Percentiles rank a stretch among this genome's conserved stretches.
phyloP scores from a whole-genome alignment of 92 coral and sea anemone species.

The Hydrozoanthus gracilis region DNA sequence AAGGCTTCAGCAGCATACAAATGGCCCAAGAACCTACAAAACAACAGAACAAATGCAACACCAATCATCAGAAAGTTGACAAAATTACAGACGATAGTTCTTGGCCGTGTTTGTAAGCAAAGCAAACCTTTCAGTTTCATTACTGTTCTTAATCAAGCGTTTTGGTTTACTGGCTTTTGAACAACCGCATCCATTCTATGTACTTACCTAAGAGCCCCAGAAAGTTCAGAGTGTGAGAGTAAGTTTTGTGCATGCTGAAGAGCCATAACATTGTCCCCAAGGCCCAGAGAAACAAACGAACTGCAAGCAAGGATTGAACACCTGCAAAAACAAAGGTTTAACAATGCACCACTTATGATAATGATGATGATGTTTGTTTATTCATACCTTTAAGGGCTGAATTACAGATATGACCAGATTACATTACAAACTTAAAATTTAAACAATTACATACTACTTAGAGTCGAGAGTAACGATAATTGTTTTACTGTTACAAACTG shows the following conservation, averaged over 20 bases:
- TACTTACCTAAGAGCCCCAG: constrained; percentile 86
- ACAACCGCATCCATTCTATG: background rate
- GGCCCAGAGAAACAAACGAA: constrained; percentile 87
- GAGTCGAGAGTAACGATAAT: no score
- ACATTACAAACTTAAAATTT: no score
- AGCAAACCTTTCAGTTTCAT: no score
- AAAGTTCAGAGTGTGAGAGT: constrained; percentile 77
- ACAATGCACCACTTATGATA: background rate
- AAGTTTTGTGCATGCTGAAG: constrained; percentile 87
- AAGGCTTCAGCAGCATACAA: constrained; percentile 95
- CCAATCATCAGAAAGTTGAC: background rate
- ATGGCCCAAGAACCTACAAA: constrained; percentile 89
- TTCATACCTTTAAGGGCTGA: no score
- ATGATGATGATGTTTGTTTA: no score
- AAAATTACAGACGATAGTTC: background rate
- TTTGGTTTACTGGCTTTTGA: no score
- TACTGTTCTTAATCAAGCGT: no score
- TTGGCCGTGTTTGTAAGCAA: no score
- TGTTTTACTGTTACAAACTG: no score
- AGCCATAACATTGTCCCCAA: constrained; percentile 94
- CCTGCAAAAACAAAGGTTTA: constrained; percentile 53
- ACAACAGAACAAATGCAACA: background rate
- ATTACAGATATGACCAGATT: no score
- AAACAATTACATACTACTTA: no score
- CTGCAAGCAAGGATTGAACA: constrained; percentile 88